Conservation (phyloP, 2,113 vertebrate species). For the Podarcis raffonei region DNA sequence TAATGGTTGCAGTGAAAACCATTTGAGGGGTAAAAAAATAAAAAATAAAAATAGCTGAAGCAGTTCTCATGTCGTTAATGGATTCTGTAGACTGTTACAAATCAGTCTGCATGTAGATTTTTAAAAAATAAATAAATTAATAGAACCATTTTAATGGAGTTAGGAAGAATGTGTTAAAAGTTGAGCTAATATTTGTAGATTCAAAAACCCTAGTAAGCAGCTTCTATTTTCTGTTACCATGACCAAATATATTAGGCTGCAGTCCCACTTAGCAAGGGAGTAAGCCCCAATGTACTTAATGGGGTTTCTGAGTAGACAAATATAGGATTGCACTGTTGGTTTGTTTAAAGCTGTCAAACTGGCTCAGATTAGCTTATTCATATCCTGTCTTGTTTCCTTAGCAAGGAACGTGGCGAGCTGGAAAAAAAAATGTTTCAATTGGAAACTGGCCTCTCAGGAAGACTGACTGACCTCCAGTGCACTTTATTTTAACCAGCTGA, state of each 20-base stretch:
- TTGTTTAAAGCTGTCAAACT: slow-evolving; percentile 4
- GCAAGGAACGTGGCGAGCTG: neutral
- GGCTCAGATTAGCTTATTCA: neutral
- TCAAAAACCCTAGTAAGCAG: neutral
- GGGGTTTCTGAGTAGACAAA: neutral
- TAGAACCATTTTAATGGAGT: neutral
- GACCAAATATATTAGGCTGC: neutral
- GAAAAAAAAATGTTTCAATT: neutral
- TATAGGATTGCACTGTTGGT: neutral
- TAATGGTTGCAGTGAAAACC: slow-evolving; percentile 23
- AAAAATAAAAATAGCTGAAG: neutral
- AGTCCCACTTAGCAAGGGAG: neutral
- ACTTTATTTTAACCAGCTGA: neutral
- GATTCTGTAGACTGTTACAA: slow-evolving; percentile 1
- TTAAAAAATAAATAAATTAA: neutral
- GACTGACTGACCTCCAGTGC: neutral
- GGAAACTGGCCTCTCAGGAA: neutral
- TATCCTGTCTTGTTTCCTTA: slow-evolving; percentile 23
- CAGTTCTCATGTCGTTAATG: slow-evolving; percentile 13
- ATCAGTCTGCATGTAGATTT: slow-evolving; percentile 22
- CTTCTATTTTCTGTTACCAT: slow-evolving; percentile 4
- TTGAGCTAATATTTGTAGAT: neutral
- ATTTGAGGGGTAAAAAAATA: neutral
- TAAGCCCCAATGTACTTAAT: neutral
- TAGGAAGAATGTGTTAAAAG: neutral